These are phyloP conservation scores for Zosterops lateralis DNA, from an alignment of 2,113 vertebrate species.

Conservation along the genomic window DNA sequence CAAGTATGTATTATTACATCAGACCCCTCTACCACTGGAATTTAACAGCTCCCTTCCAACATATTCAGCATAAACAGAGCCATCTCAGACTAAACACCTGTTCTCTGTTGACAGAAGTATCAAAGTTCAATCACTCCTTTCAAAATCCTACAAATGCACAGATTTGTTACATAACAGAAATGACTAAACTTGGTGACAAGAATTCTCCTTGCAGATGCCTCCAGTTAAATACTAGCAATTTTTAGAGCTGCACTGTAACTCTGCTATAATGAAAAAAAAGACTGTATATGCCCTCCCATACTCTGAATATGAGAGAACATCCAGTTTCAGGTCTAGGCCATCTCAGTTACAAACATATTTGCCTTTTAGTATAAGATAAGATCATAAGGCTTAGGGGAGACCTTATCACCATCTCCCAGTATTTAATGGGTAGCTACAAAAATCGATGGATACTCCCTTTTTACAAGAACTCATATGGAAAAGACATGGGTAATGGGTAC, in stretches of 20 bases:
- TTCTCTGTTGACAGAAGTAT: neutral
- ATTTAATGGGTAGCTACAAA: neutral
- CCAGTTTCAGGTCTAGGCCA: neutral
- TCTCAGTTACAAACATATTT: neutral
- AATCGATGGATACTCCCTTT: rapidly evolving
- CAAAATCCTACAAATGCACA: neutral
- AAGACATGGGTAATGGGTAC: neutral
- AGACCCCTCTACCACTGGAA: neutral
- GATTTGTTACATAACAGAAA: neutral
- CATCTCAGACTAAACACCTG: neutral
- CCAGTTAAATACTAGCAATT: neutral
- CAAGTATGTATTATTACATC: neutral
- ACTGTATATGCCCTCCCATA: too few species aligned
- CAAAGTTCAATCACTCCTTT: neutral
- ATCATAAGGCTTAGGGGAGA: neutral
- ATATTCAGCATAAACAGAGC: neutral
- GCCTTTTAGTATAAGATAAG: neutral
- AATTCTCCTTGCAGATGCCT: neutral
- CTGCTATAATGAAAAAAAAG: neutral
- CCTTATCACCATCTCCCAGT: neutral
- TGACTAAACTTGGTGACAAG: neutral
- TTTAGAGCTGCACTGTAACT: neutral
- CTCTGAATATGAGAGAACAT: neutral
- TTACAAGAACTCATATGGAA: neutral
- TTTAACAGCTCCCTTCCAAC: neutral